A percentile compares a stretch with the other conserved stretches of the same genome.
Evolutionary conservation across 2,888 invertebrate species (phyloP).

Genomic region (Diarsia rubi): DNA sequence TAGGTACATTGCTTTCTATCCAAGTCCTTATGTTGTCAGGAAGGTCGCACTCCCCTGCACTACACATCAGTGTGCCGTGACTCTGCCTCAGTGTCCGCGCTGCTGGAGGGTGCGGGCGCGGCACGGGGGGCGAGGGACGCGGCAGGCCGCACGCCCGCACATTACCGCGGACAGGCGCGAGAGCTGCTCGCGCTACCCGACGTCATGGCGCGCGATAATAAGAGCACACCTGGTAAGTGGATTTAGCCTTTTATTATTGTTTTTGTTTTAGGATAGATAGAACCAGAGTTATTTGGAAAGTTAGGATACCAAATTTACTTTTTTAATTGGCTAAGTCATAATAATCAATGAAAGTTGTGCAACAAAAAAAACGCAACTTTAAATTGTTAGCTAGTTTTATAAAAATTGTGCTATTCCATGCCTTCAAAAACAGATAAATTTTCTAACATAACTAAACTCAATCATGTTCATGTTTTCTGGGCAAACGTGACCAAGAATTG

Average conservation of each 20-base stretch:
- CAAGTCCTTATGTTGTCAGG: constrained; percentile 68
- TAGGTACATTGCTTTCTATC: background rate
- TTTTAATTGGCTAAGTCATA: background rate
- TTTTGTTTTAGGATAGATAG: background rate
- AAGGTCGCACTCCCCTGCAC: constrained; percentile 94
- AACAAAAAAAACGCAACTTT: background rate
- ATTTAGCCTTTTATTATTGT: constrained; percentile 7
- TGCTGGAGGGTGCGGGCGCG: constrained; percentile 95
- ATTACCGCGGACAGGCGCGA: constrained; percentile 84
- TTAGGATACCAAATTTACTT: background rate
- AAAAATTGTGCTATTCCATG: too few species aligned
- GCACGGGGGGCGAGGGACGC: constrained; percentile 95
- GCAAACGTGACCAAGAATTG: too few species aligned
- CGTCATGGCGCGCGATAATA: constrained; percentile 79
- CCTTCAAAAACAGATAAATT: background rate
- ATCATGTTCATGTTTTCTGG: too few species aligned
- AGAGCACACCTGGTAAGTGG: constrained; percentile 81
- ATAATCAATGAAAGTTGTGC: background rate
- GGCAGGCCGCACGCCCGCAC: constrained; percentile 88
- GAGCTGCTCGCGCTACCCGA: constrained; percentile 82
- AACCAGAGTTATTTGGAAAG: background rate
- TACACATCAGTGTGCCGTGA: constrained; percentile 95
- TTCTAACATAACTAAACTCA: background rate
- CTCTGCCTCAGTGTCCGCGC: constrained; percentile 93
- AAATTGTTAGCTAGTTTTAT: background rate